phyloP scores from a whole-genome alignment of 2,113 vertebrate genomes.

The Hydropotes inermis region DNA sequence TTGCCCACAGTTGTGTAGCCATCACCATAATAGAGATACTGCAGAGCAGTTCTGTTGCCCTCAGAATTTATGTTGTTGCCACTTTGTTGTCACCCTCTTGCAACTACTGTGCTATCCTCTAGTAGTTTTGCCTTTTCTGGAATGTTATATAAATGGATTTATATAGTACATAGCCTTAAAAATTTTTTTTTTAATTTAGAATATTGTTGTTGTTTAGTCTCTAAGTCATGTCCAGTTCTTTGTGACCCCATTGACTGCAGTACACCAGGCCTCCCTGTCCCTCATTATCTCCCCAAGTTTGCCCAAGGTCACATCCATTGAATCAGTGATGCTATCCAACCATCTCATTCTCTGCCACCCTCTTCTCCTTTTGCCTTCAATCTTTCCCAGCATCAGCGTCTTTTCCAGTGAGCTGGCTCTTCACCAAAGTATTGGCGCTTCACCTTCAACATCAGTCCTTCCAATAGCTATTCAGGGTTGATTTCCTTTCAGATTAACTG shows the following conservation, averaged over 20 bases:
- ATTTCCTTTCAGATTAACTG: not conserved
- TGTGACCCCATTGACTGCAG: not conserved
- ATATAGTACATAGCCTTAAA: not conserved
- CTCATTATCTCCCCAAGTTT: not conserved
- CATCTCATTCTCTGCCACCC: not conserved
- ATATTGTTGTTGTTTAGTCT: not conserved
- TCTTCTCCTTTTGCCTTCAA: not conserved
- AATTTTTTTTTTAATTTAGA: not conserved
- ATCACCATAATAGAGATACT: not conserved
- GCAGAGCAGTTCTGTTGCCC: not conserved
- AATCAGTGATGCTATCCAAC: not conserved
- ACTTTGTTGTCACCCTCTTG: not conserved
- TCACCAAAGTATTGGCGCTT: not conserved
- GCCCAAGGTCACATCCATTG: not conserved
- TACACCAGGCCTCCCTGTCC: not conserved
- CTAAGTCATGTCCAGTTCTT: not conserved
- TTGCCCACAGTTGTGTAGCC: not conserved
- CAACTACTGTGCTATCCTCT: not conserved
- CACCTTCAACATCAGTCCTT: not conserved
- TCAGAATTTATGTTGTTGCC: not conserved
- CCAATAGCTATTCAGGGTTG: not conserved
- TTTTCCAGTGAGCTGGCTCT: not conserved
- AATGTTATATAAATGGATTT: not conserved
- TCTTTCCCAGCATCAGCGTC: not conserved
- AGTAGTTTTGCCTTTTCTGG: not conserved